Evolutionary conservation across 2,888 invertebrate species (phyloP), one percentile per base, ranked within the genome.

Genomic region (Hydrotaea diabolus): DNA sequence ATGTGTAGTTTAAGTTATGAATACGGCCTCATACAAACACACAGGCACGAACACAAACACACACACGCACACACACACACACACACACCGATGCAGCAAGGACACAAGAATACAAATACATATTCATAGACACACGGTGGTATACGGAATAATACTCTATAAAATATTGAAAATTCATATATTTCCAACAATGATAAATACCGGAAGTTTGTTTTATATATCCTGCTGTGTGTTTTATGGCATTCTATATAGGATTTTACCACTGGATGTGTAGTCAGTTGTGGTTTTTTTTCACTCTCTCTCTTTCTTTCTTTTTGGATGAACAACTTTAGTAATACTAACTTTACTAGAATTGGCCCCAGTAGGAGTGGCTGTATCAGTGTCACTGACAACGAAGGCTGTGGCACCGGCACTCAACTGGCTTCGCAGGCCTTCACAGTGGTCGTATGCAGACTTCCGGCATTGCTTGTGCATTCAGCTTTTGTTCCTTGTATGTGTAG

Each of bases 161-260:
- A 72, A 64, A 74, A 11, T 82, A 83, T 83, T 79, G 79, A 79
- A 79, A 79, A 83, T 79, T 79, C 75, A 83, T 83, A 73, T 72
- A 74, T 79, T 76, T 79, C 55, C 43, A 76, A 83, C 76, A 79
- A 73, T 79, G 82, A 83, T 83, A 83, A 76, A 79, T 76, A 79
- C 79, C 79, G 82, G 82, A 82, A 82, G 75, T 83, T 79, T 79
- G 64, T 57, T 82, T 72, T 76, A 83, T 79, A 72, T 76, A 83
- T 83, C 82, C 82, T 83, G 82, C 82, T 83, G 82, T 79, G 82
- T 79, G 75, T 73, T 83, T 79, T 83, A 83, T 76, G 72, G 62
- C 55, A 79, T 73, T 72, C 62, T 71, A 62, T 71, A 57, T 21
- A 31, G 2, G 59, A 59, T 64, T 49, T 49, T 69, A 11, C 69